These are phyloP conservation scores for Lophura nycthemera DNA, from an alignment of 2,113 vertebrate species.

Conservation along the genomic window DNA sequence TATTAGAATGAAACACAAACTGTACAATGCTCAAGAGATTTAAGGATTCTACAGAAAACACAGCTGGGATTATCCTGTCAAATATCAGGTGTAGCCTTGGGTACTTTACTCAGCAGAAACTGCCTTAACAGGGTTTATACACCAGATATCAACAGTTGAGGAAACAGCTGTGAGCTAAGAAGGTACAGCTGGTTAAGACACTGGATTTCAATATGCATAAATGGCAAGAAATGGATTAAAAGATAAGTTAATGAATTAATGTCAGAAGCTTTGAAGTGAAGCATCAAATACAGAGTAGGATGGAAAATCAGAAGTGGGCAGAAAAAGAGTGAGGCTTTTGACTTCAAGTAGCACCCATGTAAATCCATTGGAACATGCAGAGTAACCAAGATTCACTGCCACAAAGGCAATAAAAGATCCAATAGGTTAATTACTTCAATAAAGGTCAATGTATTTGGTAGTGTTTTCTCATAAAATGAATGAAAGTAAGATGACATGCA, in stretches of 20 bases:
- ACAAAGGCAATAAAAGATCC: slow-evolving; percentile 47
- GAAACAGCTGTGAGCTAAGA: slow-evolving; percentile 34
- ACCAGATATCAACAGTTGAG: neutral
- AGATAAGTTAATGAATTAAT: neutral
- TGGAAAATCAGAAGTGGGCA: slow-evolving; percentile 12
- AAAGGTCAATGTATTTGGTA: slow-evolving; percentile 11
- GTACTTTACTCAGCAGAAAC: slow-evolving; percentile 48
- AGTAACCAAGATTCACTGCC: neutral
- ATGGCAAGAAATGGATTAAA: slow-evolving; percentile 48
- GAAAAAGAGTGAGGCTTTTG: neutral
- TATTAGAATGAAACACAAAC: slow-evolving; percentile 12
- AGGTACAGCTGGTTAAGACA: slow-evolving; percentile 33
- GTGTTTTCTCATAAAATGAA: slow-evolving; percentile 13
- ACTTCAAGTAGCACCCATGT: neutral
- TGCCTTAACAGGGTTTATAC: neutral
- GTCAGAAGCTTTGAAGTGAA: slow-evolving; percentile 50
- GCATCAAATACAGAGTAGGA: neutral
- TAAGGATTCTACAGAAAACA: slow-evolving; percentile 15
- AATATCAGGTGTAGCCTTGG: slow-evolving; percentile 46
- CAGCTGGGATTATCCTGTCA: slow-evolving; percentile 47
- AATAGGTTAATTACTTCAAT: slow-evolving; percentile 44
- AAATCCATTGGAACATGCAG: neutral
- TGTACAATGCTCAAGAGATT: neutral
- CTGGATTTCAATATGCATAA: slow-evolving; percentile 4
- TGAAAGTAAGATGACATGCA: neutral